Base-by-base conservation (phyloP, 2,113 vertebrate species). In the Eupsittula cactorum region DNA sequence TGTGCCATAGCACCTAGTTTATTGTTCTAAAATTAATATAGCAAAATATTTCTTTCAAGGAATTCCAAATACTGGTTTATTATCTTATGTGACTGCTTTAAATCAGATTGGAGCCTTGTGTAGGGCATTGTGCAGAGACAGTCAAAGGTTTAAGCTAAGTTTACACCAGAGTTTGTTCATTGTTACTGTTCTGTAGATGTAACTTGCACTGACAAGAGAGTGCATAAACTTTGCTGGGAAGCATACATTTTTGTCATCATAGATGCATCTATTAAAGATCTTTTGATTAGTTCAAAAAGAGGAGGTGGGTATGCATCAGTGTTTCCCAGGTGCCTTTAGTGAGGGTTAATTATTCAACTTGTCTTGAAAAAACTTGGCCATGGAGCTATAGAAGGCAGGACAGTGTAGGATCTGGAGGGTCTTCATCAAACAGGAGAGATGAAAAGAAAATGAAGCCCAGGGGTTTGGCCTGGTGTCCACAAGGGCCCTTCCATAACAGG, bases 221-320 rank as follows among this genome's bases (percentile, higher is more conserved):
- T 47, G 18, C 7, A 3, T 60, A 44, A 91, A 64, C 39, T 73
- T 69, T 59, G 12, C 47, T 76, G 46, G 6, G 81, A 93, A 39
- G 41, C 44, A 18, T 42, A 35, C 29, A 33, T 49, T 71, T 86
- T 70, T 79, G 63, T 78, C 69, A 62, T 50, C 25, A 13, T 23
- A 20, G 13, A 44, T 65, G 20, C 9, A 33, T 68, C 52, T 85
- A 2, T n/a, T 71, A 33, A 52, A 62, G 21, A 41, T 67, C 33
- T 69, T 73, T 25, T 79, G 44, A 0, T 77, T 73, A 55, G 6
- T 37, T 71, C 71, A 55, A 76, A 82, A 82, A 31, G 19, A 12
- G 24, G 10, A 8, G 11, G 16, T 20, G 2, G 2, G 0, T 42
- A 5, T 16, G 4, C 20, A 28, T 57, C 70, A 53, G 1, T 57